A percentile compares a stretch with the other conserved stretches of the same genome.
Evolutionary conservation across 2,888 invertebrate species (phyloP).

Genomic region (Ceriagrion tenellum): DNA sequence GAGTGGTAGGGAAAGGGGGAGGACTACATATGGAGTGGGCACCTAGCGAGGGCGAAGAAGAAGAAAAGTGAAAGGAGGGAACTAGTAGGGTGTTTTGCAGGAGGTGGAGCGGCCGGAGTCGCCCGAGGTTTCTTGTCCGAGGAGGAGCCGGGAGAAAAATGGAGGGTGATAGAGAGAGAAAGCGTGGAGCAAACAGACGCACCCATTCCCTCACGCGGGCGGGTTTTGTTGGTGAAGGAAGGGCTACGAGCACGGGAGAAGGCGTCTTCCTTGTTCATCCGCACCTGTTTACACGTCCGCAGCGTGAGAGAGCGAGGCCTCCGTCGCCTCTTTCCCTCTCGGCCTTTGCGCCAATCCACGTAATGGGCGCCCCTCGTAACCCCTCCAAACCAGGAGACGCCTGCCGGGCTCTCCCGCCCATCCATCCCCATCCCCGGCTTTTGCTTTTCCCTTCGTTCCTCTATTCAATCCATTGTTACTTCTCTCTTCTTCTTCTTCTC

Average conservation of each 20-base stretch:
- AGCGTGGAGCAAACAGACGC: not conserved
- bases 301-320: not conserved
- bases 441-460: not conserved
- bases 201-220: not conserved
- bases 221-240: not conserved
- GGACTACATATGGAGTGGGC: not conserved
- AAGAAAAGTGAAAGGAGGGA: constrained; percentile 10
- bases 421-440: not conserved
- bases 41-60: not conserved
- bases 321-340: not conserved
- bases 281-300: constrained; percentile 62
- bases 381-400: not conserved
- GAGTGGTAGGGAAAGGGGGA: not conserved
- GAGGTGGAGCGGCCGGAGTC: not conserved
- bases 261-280: constrained; percentile 34
- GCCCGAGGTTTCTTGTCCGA: constrained; percentile 36
- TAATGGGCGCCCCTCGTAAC: constrained; percentile 48
- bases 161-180: constrained; percentile 16
- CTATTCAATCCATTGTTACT: not conserved
- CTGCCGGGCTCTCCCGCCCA: not conserved
- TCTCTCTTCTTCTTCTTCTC: not conserved
- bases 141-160: not conserved
- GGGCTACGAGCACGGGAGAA: not conserved
- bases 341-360: constrained; percentile 32
- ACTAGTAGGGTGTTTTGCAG: not conserved